Evolutionary conservation across 2,113 vertebrate species (phyloP), one percentile per base, ranked within the genome.

Genomic region (Leucosticte australis): DNA sequence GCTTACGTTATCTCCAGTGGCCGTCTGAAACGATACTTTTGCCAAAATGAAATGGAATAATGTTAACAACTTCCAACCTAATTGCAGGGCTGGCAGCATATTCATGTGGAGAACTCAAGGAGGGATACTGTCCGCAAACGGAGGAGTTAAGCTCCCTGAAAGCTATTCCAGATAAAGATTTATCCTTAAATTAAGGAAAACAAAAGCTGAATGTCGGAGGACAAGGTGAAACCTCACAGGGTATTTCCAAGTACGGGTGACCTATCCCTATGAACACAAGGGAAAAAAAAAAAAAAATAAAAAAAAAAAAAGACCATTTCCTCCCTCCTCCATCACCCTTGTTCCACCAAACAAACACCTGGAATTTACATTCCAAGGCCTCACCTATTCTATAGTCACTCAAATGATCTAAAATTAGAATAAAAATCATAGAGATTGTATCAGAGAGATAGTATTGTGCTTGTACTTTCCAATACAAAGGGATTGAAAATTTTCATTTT

Each of bases 101-200:
- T 59, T 27, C 50, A 2, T 13, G 55, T 2, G 1, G 30, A 69
- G 28, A 42, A 20, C 71, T 63, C 47, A 10, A 55, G 53, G 52
- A 57, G 59, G 16, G 41, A 55, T 53, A 15, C n/a, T 33, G 21
- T 8, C 59, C 30, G 56, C 7, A 9, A 7, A 1, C 0, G 0
- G 30, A 31, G 1, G 15, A 39, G 24, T 62, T 46, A 62, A 80
- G 42, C 30, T 70, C 26, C 47, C n/a, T 63, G 47, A 56, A 59
- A 65, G 59, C 41, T 27, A 9, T 77, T 90, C 62, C 33, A 65
- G 59, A 14, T 12, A 52, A 30, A 41, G 20, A 80, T 39, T 53
- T 83, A 31, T 39, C 10, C 31, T 70, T 57, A 23, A 69, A 23
- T 47, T 28, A 63, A 53, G 13, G 26, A 39, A 83, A 47, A 47